Percentiles rank a stretch among this genome's conserved stretches.
Evolutionary conservation across 2,113 vertebrate genomes (phyloP).

Genomic region (Crotalus helleri): DNA sequence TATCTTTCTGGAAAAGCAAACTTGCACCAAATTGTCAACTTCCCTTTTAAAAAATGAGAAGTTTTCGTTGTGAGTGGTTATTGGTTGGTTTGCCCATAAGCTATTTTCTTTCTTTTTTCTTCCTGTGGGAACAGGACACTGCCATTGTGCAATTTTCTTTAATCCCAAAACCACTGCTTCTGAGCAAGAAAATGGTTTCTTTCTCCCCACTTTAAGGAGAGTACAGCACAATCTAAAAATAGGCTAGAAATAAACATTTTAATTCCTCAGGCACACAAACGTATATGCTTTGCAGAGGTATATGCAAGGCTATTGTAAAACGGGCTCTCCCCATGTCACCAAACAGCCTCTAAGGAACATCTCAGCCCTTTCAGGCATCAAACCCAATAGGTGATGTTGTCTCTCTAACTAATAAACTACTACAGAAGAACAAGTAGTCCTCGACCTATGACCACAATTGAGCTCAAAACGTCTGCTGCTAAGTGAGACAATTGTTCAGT

Average conservation of each 20-base stretch:
- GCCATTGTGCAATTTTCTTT: neutral
- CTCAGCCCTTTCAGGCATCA: neutral
- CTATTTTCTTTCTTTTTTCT: neutral
- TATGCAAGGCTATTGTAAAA: neutral
- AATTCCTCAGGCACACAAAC: neutral
- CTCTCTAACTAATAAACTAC: neutral
- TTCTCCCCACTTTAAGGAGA: neutral
- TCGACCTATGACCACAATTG: neutral
- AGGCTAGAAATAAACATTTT: neutral
- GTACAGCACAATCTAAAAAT: neutral
- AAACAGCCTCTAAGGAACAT: neutral
- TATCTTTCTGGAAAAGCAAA: neutral
- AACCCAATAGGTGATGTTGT: neutral
- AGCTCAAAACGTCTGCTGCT: no score
- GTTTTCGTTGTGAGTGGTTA: neutral
- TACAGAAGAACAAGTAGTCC: neutral
- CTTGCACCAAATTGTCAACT: no score
- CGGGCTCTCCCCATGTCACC: neutral
- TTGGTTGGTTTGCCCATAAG: neutral
- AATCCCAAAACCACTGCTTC: neutral
- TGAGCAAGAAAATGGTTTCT: neutral
- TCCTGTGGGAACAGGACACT: neutral
- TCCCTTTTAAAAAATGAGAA: neutral
- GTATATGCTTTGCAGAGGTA: neutral
- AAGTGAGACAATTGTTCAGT: no score